Conservation (phyloP, 1,140 invertebrate species). For the Xylocopa sonorina region DNA sequence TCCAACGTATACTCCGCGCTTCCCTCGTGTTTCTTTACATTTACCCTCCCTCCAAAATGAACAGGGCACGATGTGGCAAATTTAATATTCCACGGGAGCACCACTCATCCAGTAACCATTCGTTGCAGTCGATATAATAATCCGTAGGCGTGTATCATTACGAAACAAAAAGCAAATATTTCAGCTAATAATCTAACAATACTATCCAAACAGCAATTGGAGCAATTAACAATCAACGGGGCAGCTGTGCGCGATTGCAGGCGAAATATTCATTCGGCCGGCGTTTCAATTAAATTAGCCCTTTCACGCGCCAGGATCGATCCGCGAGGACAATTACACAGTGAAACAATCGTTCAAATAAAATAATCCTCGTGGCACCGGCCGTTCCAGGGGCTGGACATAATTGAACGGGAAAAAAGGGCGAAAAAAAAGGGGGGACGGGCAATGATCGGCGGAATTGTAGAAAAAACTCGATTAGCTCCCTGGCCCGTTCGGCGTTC, state of each 20-base stretch:
- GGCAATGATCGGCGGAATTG: neutral
- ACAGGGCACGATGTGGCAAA: neutral
- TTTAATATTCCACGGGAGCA: neutral
- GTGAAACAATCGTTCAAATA: neutral
- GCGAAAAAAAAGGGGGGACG: neutral
- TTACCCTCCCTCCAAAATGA: neutral
- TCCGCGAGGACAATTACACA: neutral
- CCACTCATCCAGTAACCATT: too few relatives aligned
- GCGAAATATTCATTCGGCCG: neutral
- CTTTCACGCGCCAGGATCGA: neutral
- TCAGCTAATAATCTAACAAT: neutral
- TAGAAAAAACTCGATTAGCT: constrained; percentile 9
- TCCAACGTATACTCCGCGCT: neutral
- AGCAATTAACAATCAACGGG: neutral
- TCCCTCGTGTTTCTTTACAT: neutral
- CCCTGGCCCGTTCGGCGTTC: neutral
- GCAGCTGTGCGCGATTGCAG: neutral
- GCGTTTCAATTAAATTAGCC: constrained; percentile 26
- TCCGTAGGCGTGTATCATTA: neutral
- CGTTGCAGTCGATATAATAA: too few relatives aligned
- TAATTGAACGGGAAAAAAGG: constrained; percentile 32
- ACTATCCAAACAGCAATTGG: neutral
- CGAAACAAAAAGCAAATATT: neutral
- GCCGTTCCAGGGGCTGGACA: neutral
- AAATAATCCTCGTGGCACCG: constrained; percentile 1